A percentile compares a stretch with the other conserved stretches of the same genome.
phyloP scores from a whole-genome alignment of 1,140 invertebrate species.

The Tetramorium simillimum region DNA sequence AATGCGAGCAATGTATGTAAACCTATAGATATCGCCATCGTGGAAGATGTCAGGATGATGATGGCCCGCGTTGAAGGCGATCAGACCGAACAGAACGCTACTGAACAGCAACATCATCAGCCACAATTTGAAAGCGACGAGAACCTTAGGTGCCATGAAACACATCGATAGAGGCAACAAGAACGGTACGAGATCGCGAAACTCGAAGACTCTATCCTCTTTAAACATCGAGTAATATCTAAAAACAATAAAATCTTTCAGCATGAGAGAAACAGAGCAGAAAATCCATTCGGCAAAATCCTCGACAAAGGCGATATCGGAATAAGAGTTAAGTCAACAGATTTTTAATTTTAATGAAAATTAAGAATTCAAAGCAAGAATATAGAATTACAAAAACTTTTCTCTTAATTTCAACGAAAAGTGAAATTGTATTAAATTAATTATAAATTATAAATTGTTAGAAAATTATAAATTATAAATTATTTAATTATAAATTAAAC shows the following conservation, averaged over 20 bases:
- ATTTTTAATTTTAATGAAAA: not conserved
- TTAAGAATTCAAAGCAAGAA: not conserved
- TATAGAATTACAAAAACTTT: not conserved
- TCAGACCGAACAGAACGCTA: constrained; percentile 88
- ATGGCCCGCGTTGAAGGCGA: constrained; percentile 92
- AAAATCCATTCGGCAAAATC: not conserved
- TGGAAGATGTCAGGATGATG: constrained; percentile 94
- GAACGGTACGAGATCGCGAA: constrained; percentile 84
- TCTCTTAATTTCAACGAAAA: not conserved
- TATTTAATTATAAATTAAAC: too few relatives aligned
- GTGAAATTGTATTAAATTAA: too few relatives aligned
- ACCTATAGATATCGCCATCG: constrained; percentile 90
- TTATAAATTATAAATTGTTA: too few relatives aligned
- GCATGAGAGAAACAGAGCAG: not conserved
- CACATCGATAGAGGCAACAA: constrained; percentile 86
- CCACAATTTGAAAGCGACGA: constrained; percentile 86
- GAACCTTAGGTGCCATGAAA: constrained; percentile 76
- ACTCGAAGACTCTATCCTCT: constrained; percentile 67
- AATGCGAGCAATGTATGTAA: not conserved
- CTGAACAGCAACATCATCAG: constrained; percentile 86
- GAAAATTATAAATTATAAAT: too few relatives aligned
- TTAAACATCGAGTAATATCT: constrained; percentile 75
- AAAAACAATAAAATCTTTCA: constrained; percentile 39
- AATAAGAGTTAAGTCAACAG: not conserved
- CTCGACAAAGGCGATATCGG: not conserved